Base-by-base conservation (phyloP, 2,113 vertebrate genomes). In the Seriola rivoliana region DNA sequence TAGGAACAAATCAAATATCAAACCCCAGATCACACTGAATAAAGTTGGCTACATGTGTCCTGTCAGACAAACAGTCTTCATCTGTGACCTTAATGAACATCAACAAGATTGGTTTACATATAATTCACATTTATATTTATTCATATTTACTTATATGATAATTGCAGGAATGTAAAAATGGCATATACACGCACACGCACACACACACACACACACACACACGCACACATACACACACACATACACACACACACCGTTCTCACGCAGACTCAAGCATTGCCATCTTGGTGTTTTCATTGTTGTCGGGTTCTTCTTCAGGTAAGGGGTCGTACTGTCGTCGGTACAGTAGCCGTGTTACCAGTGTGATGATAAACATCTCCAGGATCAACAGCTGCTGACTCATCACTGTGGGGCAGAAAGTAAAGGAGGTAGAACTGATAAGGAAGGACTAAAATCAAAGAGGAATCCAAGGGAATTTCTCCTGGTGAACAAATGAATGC, bases 331-430 rank as follows among this genome's bases (percentile, higher is more conserved):
- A 97, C 81, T 86, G 92, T 72, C 96, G 94, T 23, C 96, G 91
- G 75, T 97, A 97, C 50, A 97, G 81, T 80, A 95, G 78, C 23
- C 96, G 93, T 1, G 95, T 96, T 5, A 95, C 91, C 54, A 98
- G 81, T 8, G 96, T 97, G 82, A 97, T 95, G 80, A 97, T 94
- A 88, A 98, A 97, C 95, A 97, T 97, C 85, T 97, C 96, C 88
- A 96, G 93, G 88, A 97, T 96, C 81, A 96, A 90, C 74, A 97
- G 86, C 93, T 97, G 96, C 85, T 97, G 96, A 82, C 82, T 95
- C 79, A 96, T 89, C 91, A 96, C 96, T 97, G 60, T 0, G 12
- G 44, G 54, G n/a, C 16, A 68, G 21, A 62, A 29, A 48, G 11
- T 10, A 50, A 19, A 44, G 11, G 21, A 19, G 32, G 5, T 36